A percentile compares a stretch with the other conserved stretches of the same genome.
Conservation (phyloP, 2,797 vertebrate genomes). For the Nothura maculosa region DNA sequence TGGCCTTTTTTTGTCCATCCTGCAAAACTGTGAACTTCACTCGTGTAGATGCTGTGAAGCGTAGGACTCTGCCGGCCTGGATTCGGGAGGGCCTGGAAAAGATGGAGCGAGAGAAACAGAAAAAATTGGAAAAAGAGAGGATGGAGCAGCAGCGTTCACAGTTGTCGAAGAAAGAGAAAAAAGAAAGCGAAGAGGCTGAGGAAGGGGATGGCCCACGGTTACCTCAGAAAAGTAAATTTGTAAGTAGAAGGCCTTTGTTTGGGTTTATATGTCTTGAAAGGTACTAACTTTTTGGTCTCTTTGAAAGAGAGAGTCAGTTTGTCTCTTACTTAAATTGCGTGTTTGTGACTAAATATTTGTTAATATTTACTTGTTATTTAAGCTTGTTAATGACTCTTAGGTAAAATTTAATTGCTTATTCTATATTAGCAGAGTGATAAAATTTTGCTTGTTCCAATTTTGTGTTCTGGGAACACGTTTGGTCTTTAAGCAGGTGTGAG, state of each 20-base stretch:
- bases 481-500: neutral
- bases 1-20: neutral
- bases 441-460: neutral
- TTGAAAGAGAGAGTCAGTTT: neutral
- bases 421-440: neutral
- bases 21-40: slow-evolving; percentile 33
- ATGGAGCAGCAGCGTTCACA: slow-evolving; percentile 96
- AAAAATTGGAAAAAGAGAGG: slow-evolving; percentile 94
- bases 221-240: slow-evolving; percentile 98
- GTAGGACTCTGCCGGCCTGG: slow-evolving; percentile 96
- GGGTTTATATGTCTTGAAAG: slow-evolving; percentile 30
- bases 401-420: neutral
- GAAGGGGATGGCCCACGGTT: slow-evolving; percentile 91
- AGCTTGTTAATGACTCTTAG: neutral
- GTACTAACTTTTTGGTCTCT: neutral
- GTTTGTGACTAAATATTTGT: neutral
- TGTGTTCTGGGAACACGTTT: fast-evolving
- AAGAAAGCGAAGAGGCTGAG: slow-evolving; percentile 82
- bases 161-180: slow-evolving; percentile 89
- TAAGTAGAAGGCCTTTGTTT: slow-evolving; percentile 80
- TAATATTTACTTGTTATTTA: neutral
- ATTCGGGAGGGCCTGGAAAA: slow-evolving; percentile 99
- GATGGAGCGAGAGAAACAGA: slow-evolving; percentile 99
- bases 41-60: slow-evolving; percentile 93
- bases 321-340: neutral